phyloP scores from a whole-genome alignment of 2,113 vertebrate genomes.

The Barbus barbus region DNA sequence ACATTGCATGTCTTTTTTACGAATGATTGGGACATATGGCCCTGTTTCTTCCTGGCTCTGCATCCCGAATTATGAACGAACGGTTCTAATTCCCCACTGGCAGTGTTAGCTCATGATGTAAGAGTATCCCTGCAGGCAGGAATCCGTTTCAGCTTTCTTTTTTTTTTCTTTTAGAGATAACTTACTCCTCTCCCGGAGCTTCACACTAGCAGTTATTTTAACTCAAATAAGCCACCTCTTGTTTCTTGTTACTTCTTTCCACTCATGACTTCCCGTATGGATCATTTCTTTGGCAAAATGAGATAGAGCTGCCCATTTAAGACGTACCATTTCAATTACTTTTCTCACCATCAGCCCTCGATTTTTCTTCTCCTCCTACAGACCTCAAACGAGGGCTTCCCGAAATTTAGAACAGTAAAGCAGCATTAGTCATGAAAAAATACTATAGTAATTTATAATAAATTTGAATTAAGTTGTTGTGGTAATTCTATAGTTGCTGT shows the following conservation, averaged over 20 bases:
- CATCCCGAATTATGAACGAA: background rate
- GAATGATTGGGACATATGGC: background rate
- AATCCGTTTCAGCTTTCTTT: background rate
- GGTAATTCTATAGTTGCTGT: too few species aligned
- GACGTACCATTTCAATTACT: constrained; percentile 17
- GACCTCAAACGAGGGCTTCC: constrained; percentile 18
- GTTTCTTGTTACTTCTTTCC: background rate
- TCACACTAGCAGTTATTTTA: constrained; percentile 12
- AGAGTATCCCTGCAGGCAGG: constrained; percentile 1
- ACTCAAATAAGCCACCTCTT: constrained; percentile 10
- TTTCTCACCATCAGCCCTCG: constrained; percentile 30
- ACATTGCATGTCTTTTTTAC: background rate
- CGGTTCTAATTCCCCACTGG: background rate
- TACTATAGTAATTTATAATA: too few species aligned
- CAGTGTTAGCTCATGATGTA: constrained; percentile 13
- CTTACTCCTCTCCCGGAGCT: background rate
- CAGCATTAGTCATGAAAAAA: background rate
- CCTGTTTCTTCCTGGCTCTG: background rate
- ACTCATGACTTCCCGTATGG: background rate
- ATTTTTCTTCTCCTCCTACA: constrained; percentile 16
- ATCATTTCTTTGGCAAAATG: constrained; percentile 27
- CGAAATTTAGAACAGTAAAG: background rate
- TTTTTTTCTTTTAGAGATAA: background rate
- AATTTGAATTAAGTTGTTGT: too few species aligned
- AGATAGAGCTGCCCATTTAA: constrained; percentile 30